A percentile compares a stretch with the other conserved stretches of the same genome.
These are phyloP conservation scores for Paratilapia polleni DNA, from an alignment of 2,113 vertebrate genomes.

Conservation along the genomic window DNA sequence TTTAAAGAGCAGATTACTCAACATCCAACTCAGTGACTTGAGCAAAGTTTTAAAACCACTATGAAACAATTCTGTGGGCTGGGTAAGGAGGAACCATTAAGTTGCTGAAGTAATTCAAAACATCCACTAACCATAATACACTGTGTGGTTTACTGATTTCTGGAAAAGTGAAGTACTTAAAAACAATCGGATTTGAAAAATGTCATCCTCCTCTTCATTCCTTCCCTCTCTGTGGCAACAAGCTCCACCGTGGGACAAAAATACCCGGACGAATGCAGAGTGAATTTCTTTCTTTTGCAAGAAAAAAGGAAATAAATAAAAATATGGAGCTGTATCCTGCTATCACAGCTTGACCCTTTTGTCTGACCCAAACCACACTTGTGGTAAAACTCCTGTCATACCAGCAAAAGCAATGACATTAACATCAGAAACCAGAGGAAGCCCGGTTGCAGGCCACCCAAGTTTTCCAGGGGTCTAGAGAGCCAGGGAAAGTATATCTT, in stretches of 20 bases:
- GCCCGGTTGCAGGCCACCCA: slow-evolving; percentile 79
- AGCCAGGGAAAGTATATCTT: slow-evolving; percentile 79
- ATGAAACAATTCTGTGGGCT: slow-evolving; percentile 75
- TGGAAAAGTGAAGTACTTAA: slow-evolving; percentile 76
- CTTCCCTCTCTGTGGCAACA: slow-evolving; percentile 62
- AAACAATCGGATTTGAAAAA: slow-evolving; percentile 71
- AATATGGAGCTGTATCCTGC: slow-evolving; percentile 41
- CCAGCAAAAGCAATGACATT: slow-evolving; percentile 76
- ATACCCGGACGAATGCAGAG: slow-evolving; percentile 12
- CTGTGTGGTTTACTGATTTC: slow-evolving; percentile 76
- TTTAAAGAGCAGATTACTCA: slow-evolving; percentile 68
- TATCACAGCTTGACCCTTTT: slow-evolving; percentile 63
- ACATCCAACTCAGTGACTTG: slow-evolving; percentile 70
- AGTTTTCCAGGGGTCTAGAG: slow-evolving; percentile 71
- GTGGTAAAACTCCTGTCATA: slow-evolving; percentile 70
- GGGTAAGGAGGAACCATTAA: slow-evolving; percentile 75
- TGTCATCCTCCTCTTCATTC: slow-evolving; percentile 59
- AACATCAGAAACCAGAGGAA: slow-evolving; percentile 81
- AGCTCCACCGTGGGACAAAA: slow-evolving; percentile 50
- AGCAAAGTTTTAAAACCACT: slow-evolving; percentile 72
- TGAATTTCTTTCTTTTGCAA: slow-evolving; percentile 1
- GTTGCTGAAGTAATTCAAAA: slow-evolving; percentile 75
- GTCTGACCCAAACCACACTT: slow-evolving; percentile 70
- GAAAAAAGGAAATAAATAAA: slow-evolving; percentile 29
- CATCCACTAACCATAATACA: slow-evolving; percentile 74